Base-by-base conservation (phyloP, 2,797 vertebrate genomes). In the Pantherophis alleghaniensis region DNA sequence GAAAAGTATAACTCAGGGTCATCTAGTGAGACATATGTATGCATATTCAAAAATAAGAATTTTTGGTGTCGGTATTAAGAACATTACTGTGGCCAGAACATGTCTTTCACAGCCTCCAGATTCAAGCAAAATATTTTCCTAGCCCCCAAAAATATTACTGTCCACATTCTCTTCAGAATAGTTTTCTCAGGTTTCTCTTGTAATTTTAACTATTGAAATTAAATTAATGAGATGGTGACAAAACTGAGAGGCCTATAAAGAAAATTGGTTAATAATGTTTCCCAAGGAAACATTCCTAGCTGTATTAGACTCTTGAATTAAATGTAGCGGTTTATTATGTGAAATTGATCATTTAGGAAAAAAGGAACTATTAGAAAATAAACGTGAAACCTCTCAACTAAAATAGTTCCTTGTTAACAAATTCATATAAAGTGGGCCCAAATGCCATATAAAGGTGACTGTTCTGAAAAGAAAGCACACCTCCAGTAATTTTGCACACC, bases 261-360 rank as follows among this genome's bases (percentile, higher is more conserved):
- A 42, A 94, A 95, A 95, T 92, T 94, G 2, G 1, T 92, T 94
- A 94, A 92, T 91, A 94, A 83, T 47, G 20, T 47, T 83, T 83
- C 74, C 37, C 37, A 47, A 10, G 37, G 74, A 83, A 24, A 74
- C 66, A 74, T 74, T 37, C 66, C 9, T 83, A 47, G 1, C 4
- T 42, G 18, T 79, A 42, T 79, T 79, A 79, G 37, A 79, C 37
- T 47, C 69, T 83, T 47, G 42, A 22, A 83, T 47, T 83, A 83
- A 83, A 47, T 83, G 37, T 42, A 47, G 74, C 42, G 24, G 74
- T 42, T 79, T 79, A 47, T 79, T 79, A 97, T 66, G 32, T 92
- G 69, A 94, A 96, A 96, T 90, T 0, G 2, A 95, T 95, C 94
- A 88, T 94, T 96, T 91, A 94, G 93, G 89, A 94, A 88, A 90